phyloP scores from a whole-genome alignment of 1,140 invertebrate species.

The Sitodiplosis mosellana region DNA sequence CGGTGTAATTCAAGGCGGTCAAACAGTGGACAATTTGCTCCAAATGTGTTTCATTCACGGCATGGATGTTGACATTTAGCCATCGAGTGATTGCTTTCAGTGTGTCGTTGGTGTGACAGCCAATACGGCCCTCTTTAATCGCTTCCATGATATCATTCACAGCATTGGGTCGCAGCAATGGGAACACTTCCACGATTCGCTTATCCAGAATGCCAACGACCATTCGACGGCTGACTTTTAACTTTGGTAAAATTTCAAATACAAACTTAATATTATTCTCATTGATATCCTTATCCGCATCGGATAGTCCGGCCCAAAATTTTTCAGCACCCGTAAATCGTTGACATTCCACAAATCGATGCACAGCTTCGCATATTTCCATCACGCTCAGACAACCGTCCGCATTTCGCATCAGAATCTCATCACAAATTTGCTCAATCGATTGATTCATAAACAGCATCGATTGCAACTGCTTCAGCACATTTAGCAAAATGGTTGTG shows the following conservation, averaged over 20 bases:
- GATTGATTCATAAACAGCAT: not conserved
- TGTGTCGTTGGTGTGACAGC: conserved; percentile 22
- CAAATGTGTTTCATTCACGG: conserved; percentile 35
- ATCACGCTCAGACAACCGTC: conserved; percentile 39
- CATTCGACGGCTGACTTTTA: conserved; percentile 38
- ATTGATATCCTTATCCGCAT: conserved; percentile 36
- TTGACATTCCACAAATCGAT: conserved; percentile 22
- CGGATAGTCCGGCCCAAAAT: conserved; percentile 47
- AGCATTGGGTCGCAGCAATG: conserved; percentile 31
- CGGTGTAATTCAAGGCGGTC: conserved; percentile 29
- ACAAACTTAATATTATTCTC: conserved; percentile 34
- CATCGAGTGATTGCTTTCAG: conserved; percentile 34
- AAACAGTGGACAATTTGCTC: conserved; percentile 37
- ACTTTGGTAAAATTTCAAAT: conserved; percentile 34
- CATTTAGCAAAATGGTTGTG: not conserved
- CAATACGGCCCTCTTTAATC: conserved; percentile 17
- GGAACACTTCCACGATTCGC: conserved; percentile 34
- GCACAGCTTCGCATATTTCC: conserved; percentile 38
- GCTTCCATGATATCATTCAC: conserved; percentile 36
- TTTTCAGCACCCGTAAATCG: conserved; percentile 32
- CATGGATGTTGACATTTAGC: conserved; percentile 40
- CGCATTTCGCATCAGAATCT: conserved; percentile 36
- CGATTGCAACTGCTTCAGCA: not conserved
- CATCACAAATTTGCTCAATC: conserved; percentile 28
- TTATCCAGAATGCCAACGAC: conserved; percentile 42